Conservation (phyloP, 2,113 vertebrate genomes). For the Dissostichus mawsoni region DNA sequence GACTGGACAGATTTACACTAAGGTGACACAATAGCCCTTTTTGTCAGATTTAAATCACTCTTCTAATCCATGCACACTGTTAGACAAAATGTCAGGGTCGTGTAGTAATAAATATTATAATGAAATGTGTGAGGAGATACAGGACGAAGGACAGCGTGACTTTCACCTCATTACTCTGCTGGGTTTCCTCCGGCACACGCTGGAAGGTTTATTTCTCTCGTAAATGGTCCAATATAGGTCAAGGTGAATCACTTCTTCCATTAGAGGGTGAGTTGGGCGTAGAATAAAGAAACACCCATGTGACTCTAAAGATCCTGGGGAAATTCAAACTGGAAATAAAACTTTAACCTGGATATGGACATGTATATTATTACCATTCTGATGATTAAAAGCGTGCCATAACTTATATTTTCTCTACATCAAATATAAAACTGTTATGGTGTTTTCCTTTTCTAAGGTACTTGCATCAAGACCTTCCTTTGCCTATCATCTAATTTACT, state of each 20-base stretch:
- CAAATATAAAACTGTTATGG: no score
- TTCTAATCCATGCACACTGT: not conserved
- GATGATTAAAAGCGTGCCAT: no score
- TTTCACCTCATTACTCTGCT: conserved; percentile 25
- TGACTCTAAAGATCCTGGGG: conserved; percentile 8
- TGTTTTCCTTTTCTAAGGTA: no score
- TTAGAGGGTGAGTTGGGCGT: not conserved
- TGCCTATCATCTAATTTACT: not conserved
- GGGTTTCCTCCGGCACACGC: conserved; percentile 32
- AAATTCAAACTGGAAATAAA: not conserved
- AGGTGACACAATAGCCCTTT: not conserved
- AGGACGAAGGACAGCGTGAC: conserved; percentile 13
- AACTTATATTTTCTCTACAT: no score
- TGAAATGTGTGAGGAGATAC: not conserved
- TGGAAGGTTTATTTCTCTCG: not conserved
- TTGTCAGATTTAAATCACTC: not conserved
- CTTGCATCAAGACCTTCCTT: not conserved
- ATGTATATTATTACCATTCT: not conserved
- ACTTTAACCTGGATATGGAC: conserved; percentile 16
- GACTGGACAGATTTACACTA: no score
- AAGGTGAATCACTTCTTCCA: conserved; percentile 46
- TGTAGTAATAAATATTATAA: not conserved
- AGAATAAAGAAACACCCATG: not conserved
- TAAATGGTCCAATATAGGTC: conserved; percentile 32
- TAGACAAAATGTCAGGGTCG: not conserved